A percentile compares a stretch with the other conserved stretches of the same genome.
These are phyloP conservation scores for Micrasema minimum DNA, from an alignment of 1,140 invertebrate genomes.

Conservation along the genomic window DNA sequence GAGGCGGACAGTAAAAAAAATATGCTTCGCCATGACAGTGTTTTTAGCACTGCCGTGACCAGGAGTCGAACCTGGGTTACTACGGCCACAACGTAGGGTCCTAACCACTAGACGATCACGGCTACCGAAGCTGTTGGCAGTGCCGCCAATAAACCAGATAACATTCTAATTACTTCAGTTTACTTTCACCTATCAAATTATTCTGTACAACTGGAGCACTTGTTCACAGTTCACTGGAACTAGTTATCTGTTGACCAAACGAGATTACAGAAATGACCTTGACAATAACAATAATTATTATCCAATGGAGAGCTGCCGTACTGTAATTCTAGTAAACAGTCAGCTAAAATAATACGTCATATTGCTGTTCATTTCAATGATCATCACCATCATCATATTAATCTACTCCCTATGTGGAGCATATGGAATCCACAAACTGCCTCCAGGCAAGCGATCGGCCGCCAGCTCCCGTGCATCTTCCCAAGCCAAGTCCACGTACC, in stretches of 20 bases:
- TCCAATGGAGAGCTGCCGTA: too few species aligned
- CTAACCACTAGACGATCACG: slow-evolving; percentile 68
- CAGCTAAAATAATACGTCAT: too few species aligned
- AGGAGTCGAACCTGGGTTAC: slow-evolving; percentile 67
- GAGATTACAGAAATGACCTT: background rate
- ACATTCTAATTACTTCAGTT: background rate
- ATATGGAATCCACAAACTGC: too few species aligned
- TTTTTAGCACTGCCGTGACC: slow-evolving; percentile 56
- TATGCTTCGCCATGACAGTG: slow-evolving; percentile 54
- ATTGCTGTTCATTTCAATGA: too few species aligned
- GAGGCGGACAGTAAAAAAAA: slow-evolving; percentile 9
- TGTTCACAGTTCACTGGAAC: background rate
- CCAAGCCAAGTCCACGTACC: too few species aligned
- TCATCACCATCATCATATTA: too few species aligned
- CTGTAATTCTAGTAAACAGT: too few species aligned
- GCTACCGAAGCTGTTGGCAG: slow-evolving; percentile 46
- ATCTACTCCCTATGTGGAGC: too few species aligned
- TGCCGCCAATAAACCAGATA: background rate
- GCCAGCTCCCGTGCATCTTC: too few species aligned
- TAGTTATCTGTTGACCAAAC: background rate
- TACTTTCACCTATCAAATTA: slow-evolving; percentile 1
- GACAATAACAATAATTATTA: background rate
- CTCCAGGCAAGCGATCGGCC: too few species aligned
- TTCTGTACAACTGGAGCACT: background rate
- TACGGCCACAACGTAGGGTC: slow-evolving; percentile 67